phyloP scores from a whole-genome alignment of 2,113 vertebrate genomes.

The Equus quagga region DNA sequence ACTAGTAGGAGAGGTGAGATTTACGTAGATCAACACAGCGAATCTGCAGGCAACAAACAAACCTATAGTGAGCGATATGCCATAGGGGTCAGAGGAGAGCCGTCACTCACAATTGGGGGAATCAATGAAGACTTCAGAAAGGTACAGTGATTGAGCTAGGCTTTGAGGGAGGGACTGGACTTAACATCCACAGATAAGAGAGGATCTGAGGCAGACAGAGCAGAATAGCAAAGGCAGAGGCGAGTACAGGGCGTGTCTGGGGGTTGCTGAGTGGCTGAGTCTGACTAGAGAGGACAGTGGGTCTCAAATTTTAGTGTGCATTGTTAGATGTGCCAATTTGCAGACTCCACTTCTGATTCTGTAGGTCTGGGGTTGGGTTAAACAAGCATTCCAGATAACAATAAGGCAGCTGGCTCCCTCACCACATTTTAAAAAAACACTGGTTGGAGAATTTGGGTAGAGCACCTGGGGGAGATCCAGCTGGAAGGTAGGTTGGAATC shows the following conservation, averaged over 20 bases:
- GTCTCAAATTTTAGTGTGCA: background rate
- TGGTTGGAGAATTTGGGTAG: background rate
- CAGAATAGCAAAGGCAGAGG: background rate
- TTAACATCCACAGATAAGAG: background rate
- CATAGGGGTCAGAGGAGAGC: background rate
- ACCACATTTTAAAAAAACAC: background rate
- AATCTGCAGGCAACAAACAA: background rate
- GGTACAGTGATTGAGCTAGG: background rate
- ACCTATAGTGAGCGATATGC: background rate
- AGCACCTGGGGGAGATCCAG: background rate
- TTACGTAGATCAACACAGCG: background rate
- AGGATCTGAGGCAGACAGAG: background rate
- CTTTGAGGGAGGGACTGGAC: background rate
- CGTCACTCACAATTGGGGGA: background rate
- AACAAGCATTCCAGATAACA: background rate
- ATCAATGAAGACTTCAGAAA: background rate
- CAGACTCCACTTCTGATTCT: background rate
- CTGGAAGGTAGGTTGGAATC: background rate
- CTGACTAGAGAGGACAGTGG: background rate
- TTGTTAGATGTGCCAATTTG: background rate
- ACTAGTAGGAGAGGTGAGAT: background rate
- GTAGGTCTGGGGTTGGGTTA: background rate
- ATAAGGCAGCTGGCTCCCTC: background rate
- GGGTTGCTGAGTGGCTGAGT: background rate
- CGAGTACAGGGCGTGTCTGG: background rate